Base-by-base conservation (phyloP, 2,797 vertebrate genomes). In the Ptychadena robeensis region DNA sequence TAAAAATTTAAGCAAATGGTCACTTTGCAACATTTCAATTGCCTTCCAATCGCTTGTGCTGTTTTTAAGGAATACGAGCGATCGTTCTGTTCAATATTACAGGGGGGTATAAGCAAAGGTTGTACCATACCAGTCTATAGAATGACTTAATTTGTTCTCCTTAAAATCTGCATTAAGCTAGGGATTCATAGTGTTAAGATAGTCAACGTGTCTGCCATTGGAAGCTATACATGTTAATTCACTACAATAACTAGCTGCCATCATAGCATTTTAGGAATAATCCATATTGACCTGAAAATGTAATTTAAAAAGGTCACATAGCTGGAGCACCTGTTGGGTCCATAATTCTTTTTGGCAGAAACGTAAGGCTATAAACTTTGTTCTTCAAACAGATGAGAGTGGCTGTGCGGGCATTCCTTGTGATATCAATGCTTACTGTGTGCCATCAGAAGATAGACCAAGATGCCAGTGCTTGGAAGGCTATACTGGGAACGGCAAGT, bases 391-490 rank as follows among this genome's bases (percentile, higher is more conserved):
- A 99, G 96, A 96, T 88, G 91, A 94, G 87, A 92, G 94, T 22
- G 93, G 94, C 83, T 97, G 97, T 65, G 88, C 79, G 84, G 90
- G 92, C 0, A 83, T 90, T 18, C 88, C 86, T 31, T 98, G 96
- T 83, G 92, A 89, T 40, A 78, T 86, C 27, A 93, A 95, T 2
- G 94, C 96, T 3, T 88, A 86, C 66, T 98, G 96, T 66, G 72
- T 92, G 85, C 85, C 90, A 61, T 85, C 90, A 30, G 91, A 90
- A 68, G 93, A 93, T 22, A 85, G 89, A 68, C 89, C 92, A 0
- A 35, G 34, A 10, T 98, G 97, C 86, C 90, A 89, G 7, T 98
- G 97, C 91, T 87, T 91, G 79, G 87, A 91, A 59, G 97, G 96
- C 61, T 98, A 96, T 86, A 87, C 91, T 53, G 93, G 93, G 37